Evolutionary conservation across 2,113 vertebrate genomes (phyloP).

Genomic region (Orcinus orca): DNA sequence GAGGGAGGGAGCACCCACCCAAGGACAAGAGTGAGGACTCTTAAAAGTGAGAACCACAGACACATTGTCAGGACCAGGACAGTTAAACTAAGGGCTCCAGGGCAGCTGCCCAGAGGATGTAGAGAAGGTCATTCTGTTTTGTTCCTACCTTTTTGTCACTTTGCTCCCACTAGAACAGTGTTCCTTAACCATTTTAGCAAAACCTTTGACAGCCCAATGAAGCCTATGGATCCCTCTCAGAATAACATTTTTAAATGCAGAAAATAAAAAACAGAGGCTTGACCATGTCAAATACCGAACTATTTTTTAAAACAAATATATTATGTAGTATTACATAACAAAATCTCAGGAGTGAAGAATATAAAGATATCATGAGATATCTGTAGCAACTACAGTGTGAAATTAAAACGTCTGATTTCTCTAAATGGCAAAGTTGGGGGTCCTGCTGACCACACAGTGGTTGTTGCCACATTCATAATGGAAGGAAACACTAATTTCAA

Average conservation of each 20-base stretch:
- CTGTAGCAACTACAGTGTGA: neutral
- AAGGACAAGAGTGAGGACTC: neutral
- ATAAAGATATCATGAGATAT: too few relatives aligned
- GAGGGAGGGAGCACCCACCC: neutral
- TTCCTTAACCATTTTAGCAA: neutral
- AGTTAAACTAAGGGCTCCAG: neutral
- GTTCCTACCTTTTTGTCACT: neutral
- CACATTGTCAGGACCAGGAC: neutral
- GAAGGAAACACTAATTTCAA: neutral
- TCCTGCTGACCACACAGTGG: neutral
- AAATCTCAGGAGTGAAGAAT: neutral
- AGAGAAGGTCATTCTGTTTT: neutral
- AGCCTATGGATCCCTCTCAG: neutral
- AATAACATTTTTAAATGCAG: neutral
- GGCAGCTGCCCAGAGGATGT: rapidly evolving
- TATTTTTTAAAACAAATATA: neutral
- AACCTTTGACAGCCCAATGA: neutral
- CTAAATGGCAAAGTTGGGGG: neutral
- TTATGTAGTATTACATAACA: neutral
- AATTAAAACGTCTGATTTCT: neutral
- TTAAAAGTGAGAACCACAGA: neutral
- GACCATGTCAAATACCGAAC: neutral
- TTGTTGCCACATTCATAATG: neutral
- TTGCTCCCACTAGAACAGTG: neutral
- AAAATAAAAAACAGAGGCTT: neutral